phyloP scores from a whole-genome alignment of 64 coral and sea anemone genomes.

The Catalaphyllia jardinei region DNA sequence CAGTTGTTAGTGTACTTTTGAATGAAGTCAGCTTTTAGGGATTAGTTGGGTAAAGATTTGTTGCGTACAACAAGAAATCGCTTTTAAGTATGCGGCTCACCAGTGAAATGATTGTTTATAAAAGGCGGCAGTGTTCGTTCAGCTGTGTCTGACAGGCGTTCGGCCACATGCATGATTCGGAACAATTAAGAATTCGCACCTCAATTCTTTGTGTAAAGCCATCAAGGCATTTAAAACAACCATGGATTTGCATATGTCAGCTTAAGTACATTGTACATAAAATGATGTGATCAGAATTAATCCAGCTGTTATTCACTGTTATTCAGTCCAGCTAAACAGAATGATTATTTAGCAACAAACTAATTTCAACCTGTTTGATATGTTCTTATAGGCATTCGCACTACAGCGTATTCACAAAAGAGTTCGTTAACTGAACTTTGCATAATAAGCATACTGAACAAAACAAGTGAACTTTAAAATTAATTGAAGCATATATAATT shows the following conservation, averaged over 20 bases:
- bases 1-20: too few species aligned
- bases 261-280: not conserved
- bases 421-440: not conserved
- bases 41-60: not conserved
- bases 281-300: not conserved
- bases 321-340: not conserved
- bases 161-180: not conserved
- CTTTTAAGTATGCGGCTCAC: not conserved
- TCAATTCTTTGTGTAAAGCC: not conserved
- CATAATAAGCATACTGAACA: not conserved
- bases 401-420: not conserved
- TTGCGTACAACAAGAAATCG: not conserved
- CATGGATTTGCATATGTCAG: constrained; percentile 28
- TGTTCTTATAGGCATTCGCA: too few species aligned
- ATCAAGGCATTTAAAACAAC: constrained; percentile 2
- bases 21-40: too few species aligned
- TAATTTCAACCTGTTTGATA: too few species aligned
- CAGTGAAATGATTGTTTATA: not conserved
- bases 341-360: too few species aligned
- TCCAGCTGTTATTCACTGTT: not conserved
- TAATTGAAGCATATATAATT: not conserved
- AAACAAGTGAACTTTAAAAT: not conserved
- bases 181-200: not conserved
- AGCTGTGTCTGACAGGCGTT: not conserved
- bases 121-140: not conserved